Percentiles rank a stretch among this genome's conserved stretches.
Conservation (phyloP, 1,140 invertebrate genomes). For the Bombus terrestris region DNA sequence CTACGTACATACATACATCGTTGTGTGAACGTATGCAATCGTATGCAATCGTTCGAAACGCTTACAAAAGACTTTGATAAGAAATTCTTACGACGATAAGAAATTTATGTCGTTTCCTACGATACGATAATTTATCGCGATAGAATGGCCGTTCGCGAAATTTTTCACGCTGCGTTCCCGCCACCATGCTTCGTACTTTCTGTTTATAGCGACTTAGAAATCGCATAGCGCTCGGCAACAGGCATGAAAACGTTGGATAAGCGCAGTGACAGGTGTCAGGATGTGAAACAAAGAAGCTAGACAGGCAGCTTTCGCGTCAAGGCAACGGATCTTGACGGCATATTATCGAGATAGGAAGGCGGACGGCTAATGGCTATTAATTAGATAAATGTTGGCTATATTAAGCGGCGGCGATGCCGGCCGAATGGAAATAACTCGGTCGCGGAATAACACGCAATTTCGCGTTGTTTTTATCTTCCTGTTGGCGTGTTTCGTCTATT, state of each 20-base stretch:
- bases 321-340: background rate
- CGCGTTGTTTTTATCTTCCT: conserved; percentile 59
- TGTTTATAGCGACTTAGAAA: background rate
- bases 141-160: no score
- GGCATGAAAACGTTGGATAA: background rate
- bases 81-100: background rate
- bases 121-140: background rate
- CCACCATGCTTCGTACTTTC: no score
- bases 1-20: no score
- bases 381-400: conserved; percentile 75
- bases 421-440: conserved; percentile 68
- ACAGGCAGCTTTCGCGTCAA: conserved; percentile 39
- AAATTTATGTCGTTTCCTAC: background rate
- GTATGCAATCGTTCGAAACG: no score
- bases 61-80: background rate
- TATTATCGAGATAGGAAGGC: conserved; percentile 53
- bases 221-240: background rate
- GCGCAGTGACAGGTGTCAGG: conserved; percentile 38
- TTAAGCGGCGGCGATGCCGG: conserved; percentile 65
- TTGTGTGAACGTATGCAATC: no score
- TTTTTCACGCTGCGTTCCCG: no score
- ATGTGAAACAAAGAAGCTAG: background rate
- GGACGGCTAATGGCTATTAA: conserved; percentile 75
- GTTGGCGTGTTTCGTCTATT: conserved; percentile 25
- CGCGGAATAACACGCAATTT: conserved; percentile 62